Conservation (phyloP, 2,113 vertebrate species). For the Sterna hirundo region DNA sequence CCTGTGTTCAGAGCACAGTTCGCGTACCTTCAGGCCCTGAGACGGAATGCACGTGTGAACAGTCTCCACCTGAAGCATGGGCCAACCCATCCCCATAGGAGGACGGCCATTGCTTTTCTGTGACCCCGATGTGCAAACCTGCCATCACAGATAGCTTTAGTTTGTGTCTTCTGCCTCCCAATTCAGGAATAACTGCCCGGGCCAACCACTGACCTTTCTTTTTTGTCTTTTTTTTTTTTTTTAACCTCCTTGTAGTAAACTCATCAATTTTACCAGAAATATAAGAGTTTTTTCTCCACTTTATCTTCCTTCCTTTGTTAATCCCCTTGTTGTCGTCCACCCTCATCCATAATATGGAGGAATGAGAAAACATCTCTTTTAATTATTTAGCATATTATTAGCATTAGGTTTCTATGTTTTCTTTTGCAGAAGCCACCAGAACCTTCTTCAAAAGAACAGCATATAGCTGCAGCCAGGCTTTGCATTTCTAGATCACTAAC, state of each 20-base stretch:
- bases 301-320: not conserved
- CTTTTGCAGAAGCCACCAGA: not conserved
- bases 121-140: not conserved
- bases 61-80: not conserved
- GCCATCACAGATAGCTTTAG: not conserved
- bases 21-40: not conserved
- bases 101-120: not conserved
- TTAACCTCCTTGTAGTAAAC: not conserved
- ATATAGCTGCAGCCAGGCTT: not conserved
- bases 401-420: not conserved
- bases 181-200: not conserved
- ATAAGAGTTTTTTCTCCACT: not conserved
- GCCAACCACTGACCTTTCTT: not conserved
- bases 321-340: not conserved
- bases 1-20: not conserved
- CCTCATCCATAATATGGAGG: not conserved
- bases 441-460: slow-evolving; percentile 22
- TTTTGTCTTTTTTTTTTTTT: not conserved
- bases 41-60: accelerated
- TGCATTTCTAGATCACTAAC: slow-evolving; percentile 25
- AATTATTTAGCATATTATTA: slow-evolving; percentile 32
- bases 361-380: not conserved
- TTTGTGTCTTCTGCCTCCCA: not conserved
- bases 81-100: not conserved
- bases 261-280: not conserved